Evolutionary conservation across 92 coral and sea anemone genomes (phyloP), one percentile per base, ranked within the genome.

Genomic region (Actinernus sp.): DNA sequence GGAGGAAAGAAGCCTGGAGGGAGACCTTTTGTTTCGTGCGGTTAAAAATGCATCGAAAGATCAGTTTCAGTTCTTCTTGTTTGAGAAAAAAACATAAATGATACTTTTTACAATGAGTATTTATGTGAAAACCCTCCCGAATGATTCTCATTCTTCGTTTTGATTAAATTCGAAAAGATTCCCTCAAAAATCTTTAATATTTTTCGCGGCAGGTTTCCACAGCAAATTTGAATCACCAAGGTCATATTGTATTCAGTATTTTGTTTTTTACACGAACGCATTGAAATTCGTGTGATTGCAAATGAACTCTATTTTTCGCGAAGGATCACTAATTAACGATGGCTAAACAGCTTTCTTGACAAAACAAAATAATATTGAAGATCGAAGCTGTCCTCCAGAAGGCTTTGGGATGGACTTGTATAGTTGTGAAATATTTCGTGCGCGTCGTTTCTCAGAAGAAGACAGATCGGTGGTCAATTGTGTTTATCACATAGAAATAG

Each of bases 11-110:
- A 45, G 22, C 19, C 52, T 18, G 10, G 52, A 8, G 52, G n/a
- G 10, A 17, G 52, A 45, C 10, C 22, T 23, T 6, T 45, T 45
- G 52, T 45, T 45, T 9, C 21, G 5, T 17, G 6, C 21, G 52
- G 11, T 23, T 9, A 4, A 45, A 45, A 18, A 45, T 8, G 19
- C 19, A 7, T 45, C 10, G 18, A 12, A 9, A 6, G 10, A 45
- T 36, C 41, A 17, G 52, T 4, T 17, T 8, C 19, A 23, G 10
- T 4, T 8, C 21, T 5, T 45, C 52, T 45, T 45, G 52, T 45
- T 45, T 8, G 14, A 34, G 41, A 45, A 45, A 45, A n/a, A 45
- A 45, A 45, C 19, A 45, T 23, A 45, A 45, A 45, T 45, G 52
- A 45, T 45, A 45, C 52, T 6, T 45, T 8, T 8, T 45, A 45